Evolutionary conservation across 2,888 invertebrate species (phyloP).

Genomic region (Apamea anceps): DNA sequence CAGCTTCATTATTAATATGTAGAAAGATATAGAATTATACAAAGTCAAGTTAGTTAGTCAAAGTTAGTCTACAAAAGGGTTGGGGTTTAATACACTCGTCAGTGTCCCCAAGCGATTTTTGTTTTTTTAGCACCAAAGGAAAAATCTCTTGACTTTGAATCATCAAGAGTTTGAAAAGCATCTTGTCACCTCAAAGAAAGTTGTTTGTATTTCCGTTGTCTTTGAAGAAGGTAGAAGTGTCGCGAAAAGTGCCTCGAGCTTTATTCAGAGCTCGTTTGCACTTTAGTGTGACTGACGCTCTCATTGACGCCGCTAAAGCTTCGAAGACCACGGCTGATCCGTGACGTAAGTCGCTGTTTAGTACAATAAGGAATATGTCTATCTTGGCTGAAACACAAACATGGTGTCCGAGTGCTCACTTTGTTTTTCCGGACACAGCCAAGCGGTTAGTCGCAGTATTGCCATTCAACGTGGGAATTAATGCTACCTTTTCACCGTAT

Average conservation of each 20-base stretch:
- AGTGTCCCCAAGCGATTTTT: neutral
- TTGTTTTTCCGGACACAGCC: neutral
- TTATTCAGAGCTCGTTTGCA: conserved; percentile 4
- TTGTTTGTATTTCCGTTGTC: conserved; percentile 16
- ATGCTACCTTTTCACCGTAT: too few species aligned
- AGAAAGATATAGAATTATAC: neutral
- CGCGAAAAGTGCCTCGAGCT: neutral
- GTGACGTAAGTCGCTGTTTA: neutral
- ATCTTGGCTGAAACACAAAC: neutral
- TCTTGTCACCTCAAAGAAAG: conserved; percentile 15
- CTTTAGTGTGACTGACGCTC: neutral
- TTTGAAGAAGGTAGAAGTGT: conserved; percentile 29
- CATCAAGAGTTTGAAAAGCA: conserved; percentile 17
- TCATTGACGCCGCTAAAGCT: neutral
- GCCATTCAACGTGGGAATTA: neutral
- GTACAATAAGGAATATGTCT: neutral
- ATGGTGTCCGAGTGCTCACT: neutral
- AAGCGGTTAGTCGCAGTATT: neutral
- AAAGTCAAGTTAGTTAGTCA: too few species aligned
- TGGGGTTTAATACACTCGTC: neutral
- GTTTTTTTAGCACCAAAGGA: neutral
- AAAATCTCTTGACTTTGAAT: conserved; percentile 2
- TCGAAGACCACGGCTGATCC: neutral
- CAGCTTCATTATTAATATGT: neutral
- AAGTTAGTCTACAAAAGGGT: neutral